phyloP scores from a whole-genome alignment of 1,140 invertebrate species.

The Littorina saxatilis region DNA sequence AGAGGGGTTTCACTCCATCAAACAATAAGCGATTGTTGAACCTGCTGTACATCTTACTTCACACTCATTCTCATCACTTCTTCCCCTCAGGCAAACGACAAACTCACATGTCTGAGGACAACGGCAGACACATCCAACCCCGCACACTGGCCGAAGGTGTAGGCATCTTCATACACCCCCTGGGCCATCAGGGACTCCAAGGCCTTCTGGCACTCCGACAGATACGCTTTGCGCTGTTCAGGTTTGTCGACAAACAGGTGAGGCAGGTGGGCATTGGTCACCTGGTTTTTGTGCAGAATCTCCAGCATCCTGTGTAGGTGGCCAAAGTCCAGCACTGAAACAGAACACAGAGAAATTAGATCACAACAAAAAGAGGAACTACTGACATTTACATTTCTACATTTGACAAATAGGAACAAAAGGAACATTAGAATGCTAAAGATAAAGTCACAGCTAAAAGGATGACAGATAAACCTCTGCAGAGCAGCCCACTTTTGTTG shows the following conservation, averaged over 20 bases:
- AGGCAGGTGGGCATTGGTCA: conserved; percentile 51
- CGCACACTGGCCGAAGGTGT: conserved; percentile 23
- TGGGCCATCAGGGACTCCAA: conserved; percentile 35
- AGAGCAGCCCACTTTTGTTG: no score
- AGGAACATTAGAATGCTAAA: neutral
- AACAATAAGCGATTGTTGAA: no score
- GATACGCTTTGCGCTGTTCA: neutral
- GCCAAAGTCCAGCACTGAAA: conserved; percentile 67
- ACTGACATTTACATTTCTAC: neutral
- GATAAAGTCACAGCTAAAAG: no score
- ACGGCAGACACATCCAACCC: conserved; percentile 18
- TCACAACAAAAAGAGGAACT: no score
- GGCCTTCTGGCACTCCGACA: conserved; percentile 24
- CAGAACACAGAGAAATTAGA: no score
- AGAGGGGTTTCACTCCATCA: no score
- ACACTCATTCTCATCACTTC: no score
- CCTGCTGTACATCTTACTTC: no score
- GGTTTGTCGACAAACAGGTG: conserved; percentile 37
- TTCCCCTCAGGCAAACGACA: no score
- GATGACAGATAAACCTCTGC: no score
- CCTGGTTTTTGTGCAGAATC: conserved; percentile 50
- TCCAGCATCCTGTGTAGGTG: conserved; percentile 58
- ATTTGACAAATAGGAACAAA: neutral
- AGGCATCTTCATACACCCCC: conserved; percentile 33
- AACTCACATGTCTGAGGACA: conserved; percentile 11